phyloP scores from a whole-genome alignment of 92 coral and sea anemone genomes.

The Ricordea florida region DNA sequence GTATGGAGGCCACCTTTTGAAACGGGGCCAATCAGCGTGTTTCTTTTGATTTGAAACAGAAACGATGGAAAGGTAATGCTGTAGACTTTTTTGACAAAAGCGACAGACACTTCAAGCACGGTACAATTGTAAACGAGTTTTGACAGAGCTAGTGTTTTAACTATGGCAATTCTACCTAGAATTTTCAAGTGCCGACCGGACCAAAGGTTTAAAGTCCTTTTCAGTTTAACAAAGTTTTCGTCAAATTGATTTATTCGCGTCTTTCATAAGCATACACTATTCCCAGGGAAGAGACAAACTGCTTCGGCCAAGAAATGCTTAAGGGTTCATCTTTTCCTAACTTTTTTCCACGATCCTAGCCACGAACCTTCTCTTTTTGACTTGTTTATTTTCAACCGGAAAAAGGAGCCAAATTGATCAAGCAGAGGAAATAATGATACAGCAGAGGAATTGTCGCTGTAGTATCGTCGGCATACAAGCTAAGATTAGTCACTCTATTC shows the following conservation, averaged over 20 bases:
- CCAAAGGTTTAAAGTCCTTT: neutral
- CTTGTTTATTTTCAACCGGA: conserved; percentile 19
- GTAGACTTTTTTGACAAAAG: conserved; percentile 3
- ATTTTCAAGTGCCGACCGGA: neutral
- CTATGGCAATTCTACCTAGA: too few relatives aligned
- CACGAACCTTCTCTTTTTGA: conserved; percentile 6
- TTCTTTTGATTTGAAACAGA: neutral
- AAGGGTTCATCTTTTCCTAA: neutral
- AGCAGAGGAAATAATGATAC: neutral
- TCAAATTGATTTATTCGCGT: neutral
- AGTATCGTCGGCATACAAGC: conserved; percentile 21
- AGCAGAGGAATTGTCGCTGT: neutral
- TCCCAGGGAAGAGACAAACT: conserved; percentile 13
- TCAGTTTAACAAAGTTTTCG: neutral
- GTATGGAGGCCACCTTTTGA: neutral
- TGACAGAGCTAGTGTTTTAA: conserved; percentile 10
- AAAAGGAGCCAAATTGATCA: conserved; percentile 3
- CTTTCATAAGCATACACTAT: neutral
- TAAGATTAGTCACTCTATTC: neutral
- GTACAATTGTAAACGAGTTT: neutral
- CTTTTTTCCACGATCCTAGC: neutral
- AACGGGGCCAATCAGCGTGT: conserved; percentile 1
- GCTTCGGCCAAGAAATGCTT: conserved; percentile 8
- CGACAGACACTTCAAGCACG: neutral
- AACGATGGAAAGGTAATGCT: neutral